These are phyloP conservation scores for Pheosia gnoma DNA, from an alignment of 2,888 invertebrate species.

Conservation along the genomic window DNA sequence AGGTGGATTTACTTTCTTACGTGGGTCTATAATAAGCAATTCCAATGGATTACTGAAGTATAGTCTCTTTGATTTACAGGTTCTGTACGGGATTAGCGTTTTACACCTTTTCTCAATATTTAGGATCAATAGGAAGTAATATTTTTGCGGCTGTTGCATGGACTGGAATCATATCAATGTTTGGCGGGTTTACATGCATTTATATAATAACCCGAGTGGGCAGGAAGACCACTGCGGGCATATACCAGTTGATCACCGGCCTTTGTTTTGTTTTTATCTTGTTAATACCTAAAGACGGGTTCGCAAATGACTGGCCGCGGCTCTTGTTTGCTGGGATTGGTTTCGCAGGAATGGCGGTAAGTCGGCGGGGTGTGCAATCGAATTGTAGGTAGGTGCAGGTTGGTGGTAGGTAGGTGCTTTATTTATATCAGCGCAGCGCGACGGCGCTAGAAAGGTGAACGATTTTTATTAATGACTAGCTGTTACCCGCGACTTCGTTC, in stretches of 20 bases:
- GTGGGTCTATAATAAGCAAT: no score
- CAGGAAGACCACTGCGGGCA: conserved; percentile 76
- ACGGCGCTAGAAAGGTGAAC: no score
- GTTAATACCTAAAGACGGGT: conserved; percentile 71
- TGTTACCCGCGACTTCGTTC: no score
- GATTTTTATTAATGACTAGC: no score
- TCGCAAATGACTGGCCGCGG: conserved; percentile 80
- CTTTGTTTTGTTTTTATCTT: conserved; percentile 78
- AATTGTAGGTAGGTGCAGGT: conserved; percentile 14
- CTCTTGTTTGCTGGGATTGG: conserved; percentile 85
- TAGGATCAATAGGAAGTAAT: conserved; percentile 81
- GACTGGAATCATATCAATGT: conserved; percentile 81
- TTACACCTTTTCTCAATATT: conserved; percentile 85
- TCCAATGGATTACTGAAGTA: no score
- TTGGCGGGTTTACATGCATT: conserved; percentile 81
- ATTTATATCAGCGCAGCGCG: no score
- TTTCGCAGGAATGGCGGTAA: conserved; percentile 86
- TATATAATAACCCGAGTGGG: conserved; percentile 76
- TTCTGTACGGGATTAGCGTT: conserved; percentile 83
- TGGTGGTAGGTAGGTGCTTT: background rate
- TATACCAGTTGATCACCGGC: conserved; percentile 75
- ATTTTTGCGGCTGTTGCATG: conserved; percentile 81
- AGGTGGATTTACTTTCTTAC: no score
- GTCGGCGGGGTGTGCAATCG: conserved; percentile 42
- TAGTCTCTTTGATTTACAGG: conserved; percentile 63